Evolutionary conservation across 2,888 invertebrate genomes (phyloP).

Genomic region (Lepidochitona cinerea): DNA sequence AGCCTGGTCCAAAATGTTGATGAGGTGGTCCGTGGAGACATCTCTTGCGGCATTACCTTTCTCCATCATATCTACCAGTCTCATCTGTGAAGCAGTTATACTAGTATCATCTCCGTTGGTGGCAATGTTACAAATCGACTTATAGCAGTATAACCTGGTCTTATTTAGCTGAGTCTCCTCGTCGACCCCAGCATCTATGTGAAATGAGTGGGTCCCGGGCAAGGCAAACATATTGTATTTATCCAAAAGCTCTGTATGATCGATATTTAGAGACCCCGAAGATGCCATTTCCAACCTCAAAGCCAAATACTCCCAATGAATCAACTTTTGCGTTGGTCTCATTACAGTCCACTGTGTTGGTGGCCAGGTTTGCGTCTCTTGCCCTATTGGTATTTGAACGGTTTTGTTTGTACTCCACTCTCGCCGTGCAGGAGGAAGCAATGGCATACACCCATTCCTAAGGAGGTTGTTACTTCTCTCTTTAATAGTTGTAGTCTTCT

Average conservation of each 20-base stretch:
- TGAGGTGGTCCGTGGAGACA: not conserved
- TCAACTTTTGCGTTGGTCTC: not conserved
- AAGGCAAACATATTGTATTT: not conserved
- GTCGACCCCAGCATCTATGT: too few relatives aligned
- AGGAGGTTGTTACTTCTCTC: not conserved
- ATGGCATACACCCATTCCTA: not conserved
- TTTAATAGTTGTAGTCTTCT: too few relatives aligned
- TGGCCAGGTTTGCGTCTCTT: not conserved
- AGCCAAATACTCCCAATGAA: not conserved
- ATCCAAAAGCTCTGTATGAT: not conserved
- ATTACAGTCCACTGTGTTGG: not conserved
- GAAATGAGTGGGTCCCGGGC: not conserved
- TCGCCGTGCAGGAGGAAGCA: not conserved
- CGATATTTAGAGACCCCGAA: not conserved
- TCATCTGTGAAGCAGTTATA: too few relatives aligned
- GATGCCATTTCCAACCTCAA: not conserved
- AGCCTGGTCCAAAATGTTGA: not conserved
- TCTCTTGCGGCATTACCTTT: not conserved
- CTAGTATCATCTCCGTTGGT: too few relatives aligned
- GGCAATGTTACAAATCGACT: too few relatives aligned
- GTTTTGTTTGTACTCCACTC: not conserved
- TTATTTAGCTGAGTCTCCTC: too few relatives aligned
- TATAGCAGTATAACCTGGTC: too few relatives aligned
- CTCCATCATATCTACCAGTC: too few relatives aligned
- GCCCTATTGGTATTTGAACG: not conserved